Base-by-base conservation (phyloP, 2,113 vertebrate genomes). In the Excalfactoria chinensis region DNA sequence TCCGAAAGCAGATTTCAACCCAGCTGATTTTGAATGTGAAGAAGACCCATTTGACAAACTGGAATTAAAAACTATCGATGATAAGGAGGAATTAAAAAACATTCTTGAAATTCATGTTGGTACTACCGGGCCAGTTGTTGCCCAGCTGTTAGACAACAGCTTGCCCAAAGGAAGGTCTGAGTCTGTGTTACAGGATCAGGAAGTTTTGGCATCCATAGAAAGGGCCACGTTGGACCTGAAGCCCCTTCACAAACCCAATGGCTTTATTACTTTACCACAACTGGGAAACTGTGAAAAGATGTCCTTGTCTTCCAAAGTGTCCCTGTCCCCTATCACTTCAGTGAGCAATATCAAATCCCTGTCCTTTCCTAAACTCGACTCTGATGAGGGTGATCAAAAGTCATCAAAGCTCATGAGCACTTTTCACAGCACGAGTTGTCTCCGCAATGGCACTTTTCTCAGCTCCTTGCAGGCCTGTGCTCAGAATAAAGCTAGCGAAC, bases 1-100 rank as follows among this genome's bases (percentile, higher is more conserved):
- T 64, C 93, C 96, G 37, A 98, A 98, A 83, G 96, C 93, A 97
- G 99, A 97, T 83, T 99, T 99, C 96, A 99, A 99, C 93, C 98
- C 99, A 63, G 99, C 99, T 58, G 99, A 99, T 95, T 99, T 99
- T 78, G 99, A 99, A 97, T 98, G 99, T 51, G 99, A 99, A 96
- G 99, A 99, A 94, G 99, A 99, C 93, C 99, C 98, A 0, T 99
- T 99, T 93, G 98, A 99, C 97, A 99, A 99, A 95, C 96, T 99
- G 82, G 99, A 99, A 94, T 98, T 99, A 92, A 99, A 99, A 98
- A 99, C 99, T 32, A 98, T 99, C 0, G 96, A 99, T n/a, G 99
- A 99, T 93, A 99, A 97, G 88, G 99, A 99, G 56, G 99, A 99
- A 93, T 97, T 99, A 77, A 98, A 98, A 87, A 99, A 95, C 95